Conservation (phyloP, 2,888 invertebrate species). For the Herminia tarsipennalis region DNA sequence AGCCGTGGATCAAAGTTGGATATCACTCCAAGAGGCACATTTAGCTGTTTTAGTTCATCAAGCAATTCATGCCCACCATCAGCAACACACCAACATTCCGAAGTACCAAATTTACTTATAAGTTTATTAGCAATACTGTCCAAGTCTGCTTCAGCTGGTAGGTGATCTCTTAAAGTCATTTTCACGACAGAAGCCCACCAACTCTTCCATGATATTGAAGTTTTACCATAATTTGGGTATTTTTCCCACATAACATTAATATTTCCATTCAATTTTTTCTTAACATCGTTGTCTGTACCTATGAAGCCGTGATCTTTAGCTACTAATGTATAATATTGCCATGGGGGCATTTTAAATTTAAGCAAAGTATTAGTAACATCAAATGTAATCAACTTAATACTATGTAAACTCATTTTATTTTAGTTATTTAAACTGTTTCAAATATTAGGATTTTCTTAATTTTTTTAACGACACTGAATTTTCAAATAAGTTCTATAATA, state of each 20-base stretch:
- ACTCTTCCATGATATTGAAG: constrained; percentile 89
- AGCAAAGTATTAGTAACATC: constrained; percentile 95
- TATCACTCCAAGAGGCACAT: constrained; percentile 89
- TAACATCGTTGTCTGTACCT: constrained; percentile 80
- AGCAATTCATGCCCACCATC: constrained; percentile 89
- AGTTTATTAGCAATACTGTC: constrained; percentile 84
- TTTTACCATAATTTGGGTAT: constrained; percentile 93
- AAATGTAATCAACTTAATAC: constrained; percentile 91
- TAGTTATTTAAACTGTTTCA: too few species aligned
- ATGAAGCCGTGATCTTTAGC: constrained; percentile 89
- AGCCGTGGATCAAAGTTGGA: constrained; percentile 96
- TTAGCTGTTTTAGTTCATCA: constrained; percentile 79
- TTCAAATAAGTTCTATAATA: too few species aligned
- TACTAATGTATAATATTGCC: constrained; percentile 90
- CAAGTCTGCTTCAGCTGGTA: constrained; percentile 57
- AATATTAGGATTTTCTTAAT: too few species aligned
- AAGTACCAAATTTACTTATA: constrained; percentile 89
- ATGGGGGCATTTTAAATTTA: constrained; percentile 89
- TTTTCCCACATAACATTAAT: constrained; percentile 87
- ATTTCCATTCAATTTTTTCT: constrained; percentile 87
- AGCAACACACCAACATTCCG: constrained; percentile 89
- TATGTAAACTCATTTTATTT: constrained; percentile 71
- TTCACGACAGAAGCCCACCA: constrained; percentile 93
- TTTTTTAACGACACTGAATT: too few species aligned
- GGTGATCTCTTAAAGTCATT: constrained; percentile 86